A percentile compares a stretch with the other conserved stretches of the same genome.
Evolutionary conservation across 2,888 invertebrate genomes (phyloP).

Genomic region (Emmelina monodactyla): DNA sequence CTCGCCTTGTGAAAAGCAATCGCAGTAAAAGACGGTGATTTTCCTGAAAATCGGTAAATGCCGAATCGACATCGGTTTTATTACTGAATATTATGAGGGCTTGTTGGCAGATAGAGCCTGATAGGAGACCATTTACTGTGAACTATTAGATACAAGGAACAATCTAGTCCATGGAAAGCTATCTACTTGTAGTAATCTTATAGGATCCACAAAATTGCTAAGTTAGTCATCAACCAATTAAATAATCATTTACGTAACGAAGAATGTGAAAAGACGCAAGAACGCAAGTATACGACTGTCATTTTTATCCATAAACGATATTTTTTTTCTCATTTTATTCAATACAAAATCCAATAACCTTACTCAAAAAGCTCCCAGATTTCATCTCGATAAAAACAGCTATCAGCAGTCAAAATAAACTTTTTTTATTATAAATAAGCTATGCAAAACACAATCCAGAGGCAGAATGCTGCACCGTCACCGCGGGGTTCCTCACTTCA

Average conservation of each 20-base stretch:
- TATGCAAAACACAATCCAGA: slow-evolving; percentile 1
- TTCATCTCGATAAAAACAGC: not conserved
- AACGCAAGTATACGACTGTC: too few relatives aligned
- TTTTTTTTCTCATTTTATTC: too few relatives aligned
- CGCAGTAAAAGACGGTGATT: not conserved
- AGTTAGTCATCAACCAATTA: too few relatives aligned
- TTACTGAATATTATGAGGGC: not conserved
- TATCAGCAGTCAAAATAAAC: not conserved
- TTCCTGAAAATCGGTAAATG: not conserved
- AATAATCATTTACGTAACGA: too few relatives aligned
- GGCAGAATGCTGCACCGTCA: not conserved
- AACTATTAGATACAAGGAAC: too few relatives aligned
- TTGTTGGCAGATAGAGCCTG: slow-evolving; percentile 1
- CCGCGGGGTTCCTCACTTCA: not conserved
- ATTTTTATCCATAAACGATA: too few relatives aligned
- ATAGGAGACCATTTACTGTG: too few relatives aligned
- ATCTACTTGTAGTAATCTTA: too few relatives aligned
- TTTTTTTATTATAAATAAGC: not conserved
- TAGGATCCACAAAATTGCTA: too few relatives aligned
- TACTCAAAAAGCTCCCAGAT: not conserved
- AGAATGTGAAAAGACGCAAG: too few relatives aligned
- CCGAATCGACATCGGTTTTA: not conserved
- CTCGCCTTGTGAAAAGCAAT: not conserved
- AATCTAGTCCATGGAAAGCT: too few relatives aligned
- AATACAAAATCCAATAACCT: not conserved